These are phyloP conservation scores for Grantiella picta DNA, from an alignment of 2,113 vertebrate genomes.

Conservation along the genomic window DNA sequence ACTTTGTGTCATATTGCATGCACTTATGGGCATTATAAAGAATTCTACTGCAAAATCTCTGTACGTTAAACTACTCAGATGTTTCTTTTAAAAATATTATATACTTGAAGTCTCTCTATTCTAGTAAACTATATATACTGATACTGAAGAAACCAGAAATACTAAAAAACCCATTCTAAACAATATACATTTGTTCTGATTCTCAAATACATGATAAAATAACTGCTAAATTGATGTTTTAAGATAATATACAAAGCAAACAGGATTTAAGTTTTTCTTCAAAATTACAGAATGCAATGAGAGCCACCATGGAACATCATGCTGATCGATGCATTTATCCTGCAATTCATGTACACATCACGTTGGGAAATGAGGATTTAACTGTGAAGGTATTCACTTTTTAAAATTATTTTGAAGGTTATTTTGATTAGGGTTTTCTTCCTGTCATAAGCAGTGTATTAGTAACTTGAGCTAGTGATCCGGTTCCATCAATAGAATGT, in stretches of 20 bases:
- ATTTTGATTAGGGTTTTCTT: not conserved
- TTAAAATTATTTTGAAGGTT: not conserved
- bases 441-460: not conserved
- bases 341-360: constrained; percentile 81
- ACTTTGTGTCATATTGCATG: not conserved
- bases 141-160: not conserved
- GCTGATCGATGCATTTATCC: constrained; percentile 85
- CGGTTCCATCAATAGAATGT: not conserved
- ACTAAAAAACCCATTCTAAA: not conserved
- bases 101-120: not conserved
- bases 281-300: constrained; percentile 90
- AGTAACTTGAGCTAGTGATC: not conserved
- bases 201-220: not conserved
- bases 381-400: constrained; percentile 85
- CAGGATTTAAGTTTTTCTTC: constrained; percentile 8
- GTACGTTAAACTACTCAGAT: not conserved
- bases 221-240: not conserved
- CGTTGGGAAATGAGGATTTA: constrained; percentile 88
- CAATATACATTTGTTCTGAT: not conserved
- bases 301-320: constrained; percentile 92
- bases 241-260: not conserved
- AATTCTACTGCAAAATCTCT: not conserved
- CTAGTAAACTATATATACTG: not conserved
- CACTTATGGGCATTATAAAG: not conserved
- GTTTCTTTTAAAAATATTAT: not conserved